phyloP scores from a whole-genome alignment of 1,140 invertebrate species.

The Chymomyza costata region DNA sequence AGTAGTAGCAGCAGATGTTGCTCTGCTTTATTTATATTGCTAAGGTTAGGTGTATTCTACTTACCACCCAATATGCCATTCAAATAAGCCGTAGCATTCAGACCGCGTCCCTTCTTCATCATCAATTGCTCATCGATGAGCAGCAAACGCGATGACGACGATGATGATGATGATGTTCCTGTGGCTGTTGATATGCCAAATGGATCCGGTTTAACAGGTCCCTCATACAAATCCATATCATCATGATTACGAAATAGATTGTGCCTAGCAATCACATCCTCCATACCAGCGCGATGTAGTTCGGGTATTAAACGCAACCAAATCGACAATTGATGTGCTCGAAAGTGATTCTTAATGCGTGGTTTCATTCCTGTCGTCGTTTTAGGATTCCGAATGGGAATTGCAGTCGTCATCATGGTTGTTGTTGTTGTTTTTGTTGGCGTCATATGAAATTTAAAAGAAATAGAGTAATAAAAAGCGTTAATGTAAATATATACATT shows the following conservation, averaged over 20 bases:
- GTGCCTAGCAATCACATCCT: constrained; percentile 88
- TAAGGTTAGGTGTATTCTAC: constrained; percentile 21
- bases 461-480: constrained; percentile 5
- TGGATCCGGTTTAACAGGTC: constrained; percentile 86
- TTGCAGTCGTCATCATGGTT: too few relatives aligned
- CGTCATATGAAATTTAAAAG: constrained; percentile 14
- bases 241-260: constrained; percentile 90
- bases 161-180: constrained; percentile 30
- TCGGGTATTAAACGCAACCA: constrained; percentile 95
- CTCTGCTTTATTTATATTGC: constrained; percentile 14
- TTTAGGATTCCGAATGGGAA: too few relatives aligned
- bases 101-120: constrained; percentile 59
- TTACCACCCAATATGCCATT: constrained; percentile 72
- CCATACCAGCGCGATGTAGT: constrained; percentile 91
- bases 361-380: constrained; percentile 93
- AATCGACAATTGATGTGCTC: constrained; percentile 94
- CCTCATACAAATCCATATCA: constrained; percentile 87
- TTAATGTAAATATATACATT: constrained; percentile 48
- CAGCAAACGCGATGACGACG: constrained; percentile 75
- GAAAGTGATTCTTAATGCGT: constrained; percentile 93
- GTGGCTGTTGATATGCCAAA: constrained; percentile 70
- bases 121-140: constrained; percentile 72
- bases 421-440: constrained; percentile 8
- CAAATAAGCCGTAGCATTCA: constrained; percentile 60
- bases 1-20: constrained; percentile 2